A percentile compares a stretch with the other conserved stretches of the same genome.
These are phyloP conservation scores for Plumapathes pennacea DNA, from an alignment of 92 coral and sea anemone genomes.

Conservation along the genomic window DNA sequence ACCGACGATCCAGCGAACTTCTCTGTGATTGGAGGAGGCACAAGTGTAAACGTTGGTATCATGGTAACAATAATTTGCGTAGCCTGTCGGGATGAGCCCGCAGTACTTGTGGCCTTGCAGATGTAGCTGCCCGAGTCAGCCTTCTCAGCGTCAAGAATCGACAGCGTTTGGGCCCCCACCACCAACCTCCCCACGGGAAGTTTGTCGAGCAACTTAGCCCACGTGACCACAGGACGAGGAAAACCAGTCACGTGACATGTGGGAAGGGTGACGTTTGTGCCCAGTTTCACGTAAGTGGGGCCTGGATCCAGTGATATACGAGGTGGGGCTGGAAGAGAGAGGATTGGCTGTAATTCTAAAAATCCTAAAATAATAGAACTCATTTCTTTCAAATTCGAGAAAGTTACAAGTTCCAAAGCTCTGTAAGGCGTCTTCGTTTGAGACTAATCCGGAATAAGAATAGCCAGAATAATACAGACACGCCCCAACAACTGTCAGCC, in stretches of 20 bases:
- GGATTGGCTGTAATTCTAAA: no score
- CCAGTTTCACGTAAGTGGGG: slow-evolving; percentile 21
- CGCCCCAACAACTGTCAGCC: no score
- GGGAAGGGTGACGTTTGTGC: slow-evolving; percentile 32
- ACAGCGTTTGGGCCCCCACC: slow-evolving; percentile 27
- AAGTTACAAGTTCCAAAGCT: no score
- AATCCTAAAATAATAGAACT: no score
- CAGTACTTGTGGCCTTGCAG: slow-evolving; percentile 42
- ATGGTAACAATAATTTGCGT: slow-evolving; percentile 20
- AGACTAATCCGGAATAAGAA: no score
- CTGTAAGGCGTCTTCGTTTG: no score
- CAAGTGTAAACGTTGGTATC: slow-evolving; percentile 18
- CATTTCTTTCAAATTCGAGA: no score
- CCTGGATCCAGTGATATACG: slow-evolving; percentile 25
- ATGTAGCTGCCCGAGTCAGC: slow-evolving; percentile 50
- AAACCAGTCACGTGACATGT: slow-evolving; percentile 43
- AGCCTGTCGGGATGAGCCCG: slow-evolving; percentile 20
- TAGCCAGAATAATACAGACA: no score
- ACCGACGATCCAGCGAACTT: slow-evolving; percentile 34
- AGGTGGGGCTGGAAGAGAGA: slow-evolving; percentile 14
- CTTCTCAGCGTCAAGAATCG: slow-evolving; percentile 13
- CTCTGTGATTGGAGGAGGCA: no score
- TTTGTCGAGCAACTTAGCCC: slow-evolving; percentile 50
- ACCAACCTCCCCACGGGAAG: slow-evolving; percentile 50
- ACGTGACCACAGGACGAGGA: slow-evolving; percentile 59